Evolutionary conservation across 2,797 vertebrate species (phyloP), one percentile per base, ranked within the genome.

Genomic region (Bufotes viridis): DNA sequence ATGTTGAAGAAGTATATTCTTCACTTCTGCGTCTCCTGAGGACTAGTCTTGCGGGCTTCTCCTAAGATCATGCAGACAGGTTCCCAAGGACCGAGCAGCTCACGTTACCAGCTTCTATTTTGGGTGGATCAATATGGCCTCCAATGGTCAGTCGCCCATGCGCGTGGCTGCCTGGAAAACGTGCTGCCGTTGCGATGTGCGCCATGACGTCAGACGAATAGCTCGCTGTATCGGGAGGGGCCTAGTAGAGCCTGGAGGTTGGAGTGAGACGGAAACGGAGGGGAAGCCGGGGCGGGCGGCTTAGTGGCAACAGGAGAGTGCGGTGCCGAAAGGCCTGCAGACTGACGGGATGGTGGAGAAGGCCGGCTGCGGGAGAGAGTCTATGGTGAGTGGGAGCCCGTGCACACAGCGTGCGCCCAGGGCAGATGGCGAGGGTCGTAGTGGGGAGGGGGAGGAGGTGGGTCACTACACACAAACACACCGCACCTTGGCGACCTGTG

Each of bases 301-400:
- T 57, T 58, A 89, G 85, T 67, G 74, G 80, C 13, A 12, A 89
- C 81, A 89, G 85, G 88, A 89, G 74, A 87, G 84, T 58, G 81
- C 88, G 88, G 88, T 65, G 84, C 84, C 84, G 84, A 85, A 70
- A 51, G 87, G 87, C 88, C 87, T 86, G 78, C 78, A 81, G 53
- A 53, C 79, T 69, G 88, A 87, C 88, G 85, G 81, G 63, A 89
- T 89, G 88, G 88, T 89, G 84, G 88, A 89, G 81, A 89, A 89
- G 60, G 81, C 88, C 88, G 65, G 85, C 85, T 69, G 80, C 72
- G 88, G 84, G 74, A 89, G 85, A 89, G 88, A 89, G 55, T 87
- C 88, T 57, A 86, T 89, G 88, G 88, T 89, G 81, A 89, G 88
- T 11, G 42, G n/a, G 78, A 10, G 22, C 26, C 53, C 22, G n/a